Evolutionary conservation across 1,140 invertebrate genomes (phyloP), one percentile per base, ranked within the genome.

Genomic region (Argopecten irradians): DNA sequence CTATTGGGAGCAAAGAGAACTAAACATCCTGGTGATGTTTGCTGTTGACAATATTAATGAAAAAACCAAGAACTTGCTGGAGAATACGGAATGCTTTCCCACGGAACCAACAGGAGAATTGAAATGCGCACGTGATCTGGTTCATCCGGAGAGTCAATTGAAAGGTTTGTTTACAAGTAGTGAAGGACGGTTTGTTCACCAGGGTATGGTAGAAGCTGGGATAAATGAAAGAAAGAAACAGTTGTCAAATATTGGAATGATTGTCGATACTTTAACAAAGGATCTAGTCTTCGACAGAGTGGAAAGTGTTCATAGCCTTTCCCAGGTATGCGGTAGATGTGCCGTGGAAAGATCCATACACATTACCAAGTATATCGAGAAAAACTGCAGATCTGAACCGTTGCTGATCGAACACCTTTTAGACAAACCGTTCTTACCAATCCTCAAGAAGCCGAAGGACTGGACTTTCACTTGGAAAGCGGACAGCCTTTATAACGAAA

Each of bases 211-310:
- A 28, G 36, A 36, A 43, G 33, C 22, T 32, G 22, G 22, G 16
- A 84, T 41, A 28, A 90, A 83, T 1, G 83, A 86, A 11, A 82
- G 86, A 82, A 83, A 39, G 34, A 22, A 86, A 32, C 16, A 33
- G 16, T 83, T 93, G 14, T 14, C n/a, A 33, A 0, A 43, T 0
- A 83, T 92, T 41, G 90, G 90, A 35, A 92, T 93, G 91, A 87
- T 87, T 34, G 87, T 13, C n/a, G 86, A 91, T 43, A 86, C 32
- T 14, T 43, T 93, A 35, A 16, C 88, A 33, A n/a, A n/a, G n/a
- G n/a, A n/a, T n/a, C 36, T 89, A 28, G n/a, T 93, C 13, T 13
- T 89, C 46, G 87, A 92, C 82, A 88, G 92, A 87, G 84, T 86
- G 0, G 13, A 85, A 32, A 89, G 85, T 55, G 85, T 92, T 34